phyloP scores from a whole-genome alignment of 2,797 vertebrate species.

The Anableps anableps region DNA sequence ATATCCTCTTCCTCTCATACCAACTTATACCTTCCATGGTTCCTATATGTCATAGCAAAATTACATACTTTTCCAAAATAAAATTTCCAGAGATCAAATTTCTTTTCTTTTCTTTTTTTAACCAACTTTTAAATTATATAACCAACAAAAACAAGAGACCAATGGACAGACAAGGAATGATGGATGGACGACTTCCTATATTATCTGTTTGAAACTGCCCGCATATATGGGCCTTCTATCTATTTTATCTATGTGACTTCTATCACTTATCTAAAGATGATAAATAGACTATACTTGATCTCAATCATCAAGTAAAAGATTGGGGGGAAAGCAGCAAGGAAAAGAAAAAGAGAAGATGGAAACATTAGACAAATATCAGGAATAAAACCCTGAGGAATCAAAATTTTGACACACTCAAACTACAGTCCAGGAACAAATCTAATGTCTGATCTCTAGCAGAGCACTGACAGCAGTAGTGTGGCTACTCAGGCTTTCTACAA shows the following conservation, averaged over 20 bases:
- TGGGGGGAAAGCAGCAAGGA: not conserved
- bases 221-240: not conserved
- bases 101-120: not conserved
- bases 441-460: conserved; percentile 5
- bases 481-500: conserved; percentile 24
- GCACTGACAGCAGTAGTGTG: conserved; percentile 16
- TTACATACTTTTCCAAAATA: not conserved
- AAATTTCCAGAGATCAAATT: not conserved
- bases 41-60: no score
- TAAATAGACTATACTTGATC: not conserved
- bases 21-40: not conserved
- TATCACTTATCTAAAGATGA: not conserved
- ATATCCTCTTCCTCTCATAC: not conserved
- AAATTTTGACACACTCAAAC: not conserved
- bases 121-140: not conserved
- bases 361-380: not conserved
- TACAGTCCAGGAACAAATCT: not conserved
- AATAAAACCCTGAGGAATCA: not conserved
- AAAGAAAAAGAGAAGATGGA: not conserved
- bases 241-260: not conserved
- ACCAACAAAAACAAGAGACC: not conserved
- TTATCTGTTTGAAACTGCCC: not conserved
- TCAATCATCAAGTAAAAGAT: not conserved
- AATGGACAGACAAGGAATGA: not conserved
- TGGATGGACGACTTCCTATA: not conserved